Conservation (phyloP, 1,140 invertebrate species). For the Zaprionus camerounensis region DNA sequence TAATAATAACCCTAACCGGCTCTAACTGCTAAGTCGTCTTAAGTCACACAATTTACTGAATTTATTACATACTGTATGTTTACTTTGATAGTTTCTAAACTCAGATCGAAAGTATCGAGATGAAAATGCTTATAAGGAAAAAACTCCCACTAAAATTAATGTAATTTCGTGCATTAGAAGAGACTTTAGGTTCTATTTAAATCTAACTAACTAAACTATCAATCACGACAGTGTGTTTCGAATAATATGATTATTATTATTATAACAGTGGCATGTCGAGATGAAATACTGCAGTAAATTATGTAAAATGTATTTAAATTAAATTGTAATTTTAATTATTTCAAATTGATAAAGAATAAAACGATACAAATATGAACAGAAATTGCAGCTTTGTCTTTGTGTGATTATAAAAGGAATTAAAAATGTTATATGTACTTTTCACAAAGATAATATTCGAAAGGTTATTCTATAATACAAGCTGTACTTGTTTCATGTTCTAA, state of each 20-base stretch:
- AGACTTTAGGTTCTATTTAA: conserved; percentile 57
- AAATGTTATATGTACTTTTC: not conserved
- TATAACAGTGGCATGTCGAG: conserved; percentile 36
- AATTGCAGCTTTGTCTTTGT: not conserved
- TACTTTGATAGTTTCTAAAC: conserved; percentile 63
- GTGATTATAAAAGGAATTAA: not conserved
- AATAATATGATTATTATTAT: conserved; percentile 47
- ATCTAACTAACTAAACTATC: conserved; percentile 46
- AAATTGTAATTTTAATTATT: conserved; percentile 83
- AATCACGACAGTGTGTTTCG: conserved; percentile 1
- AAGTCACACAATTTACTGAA: conserved; percentile 70
- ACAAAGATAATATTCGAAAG: too few species aligned
- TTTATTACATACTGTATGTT: conserved; percentile 79
- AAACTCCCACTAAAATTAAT: conserved; percentile 48
- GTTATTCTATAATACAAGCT: not conserved
- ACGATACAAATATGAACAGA: conserved; percentile 54
- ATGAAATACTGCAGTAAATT: conserved; percentile 70
- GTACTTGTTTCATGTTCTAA: not conserved
- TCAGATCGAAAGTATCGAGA: not conserved
- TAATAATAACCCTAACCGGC: conserved; percentile 39
- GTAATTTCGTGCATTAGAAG: conserved; percentile 71
- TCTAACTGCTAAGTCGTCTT: conserved; percentile 52
- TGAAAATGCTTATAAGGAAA: not conserved
- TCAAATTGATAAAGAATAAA: conserved; percentile 80
- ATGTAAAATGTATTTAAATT: conserved; percentile 81